Evolutionary conservation across 2,113 vertebrate species (phyloP), one percentile per base, ranked within the genome.

Genomic region (Bufo bufo): DNA sequence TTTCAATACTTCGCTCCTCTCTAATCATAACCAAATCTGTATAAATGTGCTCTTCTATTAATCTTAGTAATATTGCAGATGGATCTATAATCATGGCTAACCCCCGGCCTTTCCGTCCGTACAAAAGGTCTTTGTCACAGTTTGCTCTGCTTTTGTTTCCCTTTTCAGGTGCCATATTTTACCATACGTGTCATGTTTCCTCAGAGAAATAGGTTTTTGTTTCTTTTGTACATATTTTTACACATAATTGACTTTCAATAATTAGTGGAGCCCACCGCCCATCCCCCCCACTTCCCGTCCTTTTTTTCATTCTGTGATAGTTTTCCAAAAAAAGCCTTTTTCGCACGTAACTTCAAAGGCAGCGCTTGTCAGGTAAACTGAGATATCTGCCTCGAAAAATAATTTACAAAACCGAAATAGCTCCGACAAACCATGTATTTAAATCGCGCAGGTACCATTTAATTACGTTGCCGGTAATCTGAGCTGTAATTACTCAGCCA

Each of bases 401-500:
- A 61, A 74, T 84, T 83, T 88, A 77, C 87, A 45, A 58, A 84
- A 84, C 87, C 33, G 66, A 88, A 88, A 88, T 84, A 88, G 81
- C 81, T 20, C 14, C 49, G 77, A 54, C 80, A 72, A 66, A 84
- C 45, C 87, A 54, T 88, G 79, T 83, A 88, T 52, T 83, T 84
- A 84, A 87, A 77, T 74, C 72, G 47, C 80, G 69, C 81, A 88
- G 87, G 86, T 88, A 88, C 17, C 81, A 69, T 88, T 83, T 84
- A 88, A 88, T 88, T 88, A 84, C 52, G 72, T 33, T 77, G 87
- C 47, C 63, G 54, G 80, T 83, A 63, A 84, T 88, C 23, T 65
- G 20, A 88, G 82, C 87, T 84, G 72, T 88, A 88, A 88, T 88
- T 88, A 84, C 66, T 58, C 80, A 84, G 87, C 87, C 87, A 88